Evolutionary conservation across 2,797 vertebrate genomes (phyloP), one percentile per base, ranked within the genome.

Genomic region (Eremophila alpestris): DNA sequence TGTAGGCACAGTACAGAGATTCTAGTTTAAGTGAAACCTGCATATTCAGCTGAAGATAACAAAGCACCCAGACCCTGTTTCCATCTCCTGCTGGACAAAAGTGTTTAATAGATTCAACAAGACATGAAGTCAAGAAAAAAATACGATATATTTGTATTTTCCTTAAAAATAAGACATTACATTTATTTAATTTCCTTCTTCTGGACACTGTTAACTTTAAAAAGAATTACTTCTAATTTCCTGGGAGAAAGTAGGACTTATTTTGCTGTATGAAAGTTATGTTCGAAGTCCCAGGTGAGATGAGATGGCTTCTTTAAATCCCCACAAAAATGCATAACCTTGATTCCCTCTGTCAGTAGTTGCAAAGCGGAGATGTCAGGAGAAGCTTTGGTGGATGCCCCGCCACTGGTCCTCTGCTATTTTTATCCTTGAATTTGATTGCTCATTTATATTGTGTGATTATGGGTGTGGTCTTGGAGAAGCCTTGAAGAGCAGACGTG

Each of bases 391-490:
- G 22, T 0, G 2, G 13, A 22, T 4, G 40, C 18, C 17, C 26
- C 38, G 54, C 30, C 4, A 4, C 36, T 32, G 32, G 5, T 51
- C 27, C 40, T 41, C 5, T 0, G 1, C 14, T 34, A 1, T 23
- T 71, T 71, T 32, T 36, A n/a, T 13, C 19, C 40, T 5, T 6
- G 13, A 29, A 49, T 30, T 29, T 13, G 13, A 26, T 16, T 23
- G n/a, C 34, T 71, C 10, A 1, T 52, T 60, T 41, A 16, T 38
- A 10, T 13, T 16, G 2, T 13, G 34, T 8, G 55, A 8, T 45
- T 52, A 7, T 7, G 29, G n/a, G 5, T 40, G 51, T 10, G 21
- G 67, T 23, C 34, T 38, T 36, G 5, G 43, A 58, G 51, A 20
- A 34, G 29, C 10, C 46, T 32, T 7, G 16, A 27, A 18, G 69